phyloP scores from a whole-genome alignment of 1,140 invertebrate species.

The Triops cancriformis region DNA sequence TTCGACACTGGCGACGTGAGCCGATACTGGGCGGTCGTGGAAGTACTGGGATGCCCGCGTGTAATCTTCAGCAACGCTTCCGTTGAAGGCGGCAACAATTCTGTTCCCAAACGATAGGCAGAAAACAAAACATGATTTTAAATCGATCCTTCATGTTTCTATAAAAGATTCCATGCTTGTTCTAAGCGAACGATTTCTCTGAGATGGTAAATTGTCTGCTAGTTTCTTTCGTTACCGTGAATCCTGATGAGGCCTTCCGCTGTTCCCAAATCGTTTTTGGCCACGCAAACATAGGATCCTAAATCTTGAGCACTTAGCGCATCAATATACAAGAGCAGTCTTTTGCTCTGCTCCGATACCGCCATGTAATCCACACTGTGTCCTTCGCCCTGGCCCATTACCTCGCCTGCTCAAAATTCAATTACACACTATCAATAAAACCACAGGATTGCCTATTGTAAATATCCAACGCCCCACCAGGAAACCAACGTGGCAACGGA shows the following conservation, averaged over 20 bases:
- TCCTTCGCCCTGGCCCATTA: background rate
- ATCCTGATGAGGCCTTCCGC: background rate
- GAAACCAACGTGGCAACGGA: background rate
- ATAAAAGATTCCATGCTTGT: background rate
- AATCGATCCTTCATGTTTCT: too few species aligned
- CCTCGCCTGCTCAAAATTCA: background rate
- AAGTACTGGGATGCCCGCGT: background rate
- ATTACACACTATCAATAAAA: background rate
- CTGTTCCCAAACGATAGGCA: background rate
- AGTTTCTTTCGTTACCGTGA: background rate
- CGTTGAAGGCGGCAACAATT: background rate
- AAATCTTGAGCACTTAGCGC: conserved; percentile 5
- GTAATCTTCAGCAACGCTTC: background rate
- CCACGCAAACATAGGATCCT: background rate
- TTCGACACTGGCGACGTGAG: background rate
- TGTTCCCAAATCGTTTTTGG: background rate
- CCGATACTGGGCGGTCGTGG: background rate
- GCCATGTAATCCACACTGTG: background rate
- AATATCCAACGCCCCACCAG: background rate
- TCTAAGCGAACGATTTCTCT: background rate
- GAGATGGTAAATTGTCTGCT: too few species aligned
- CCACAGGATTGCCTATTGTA: background rate
- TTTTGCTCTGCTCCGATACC: background rate
- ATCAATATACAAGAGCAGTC: background rate
- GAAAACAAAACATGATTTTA: too few species aligned